Base-by-base conservation (phyloP, 2,797 vertebrate species). In the Neosalanx taihuensis region DNA sequence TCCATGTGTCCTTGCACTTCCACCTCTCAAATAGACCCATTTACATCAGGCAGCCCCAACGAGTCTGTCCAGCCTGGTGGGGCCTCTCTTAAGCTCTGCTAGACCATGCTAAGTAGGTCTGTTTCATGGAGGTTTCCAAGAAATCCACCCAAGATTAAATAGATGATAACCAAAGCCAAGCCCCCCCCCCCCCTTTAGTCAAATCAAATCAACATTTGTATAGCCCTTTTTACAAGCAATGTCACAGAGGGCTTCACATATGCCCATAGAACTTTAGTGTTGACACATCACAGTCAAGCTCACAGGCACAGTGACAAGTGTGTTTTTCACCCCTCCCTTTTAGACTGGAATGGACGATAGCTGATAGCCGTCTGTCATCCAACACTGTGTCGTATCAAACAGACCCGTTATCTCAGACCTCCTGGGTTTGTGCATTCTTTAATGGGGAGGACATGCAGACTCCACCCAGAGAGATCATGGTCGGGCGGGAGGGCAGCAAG, bases 41-140 rank as follows among this genome's bases (percentile, higher is more conserved):
- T 56, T 69, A 35, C 68, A 64, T 41, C 17, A 10, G 26, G 63
- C 6, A 17, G 64, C 65, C 51, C 69, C 71, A 64, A 65, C 67
- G 26, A 64, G n/a, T 65, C 30, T 20, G 7, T 29, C 64, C 70
- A 72, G 23, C 77, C 58, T 30, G 67, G 68, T 69, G 64, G 58
- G 66, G 67, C 49, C 66, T 79, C 56, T 35, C 58, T 74, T 72
- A 56, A 61, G 5, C 68, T 83, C 73, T 75, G 73, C 81, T 83
- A 72, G 83, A 74, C 72, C 67, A 33, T 69, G 72, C 76, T 84
- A 79, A 85, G 75, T 84, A 53, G 51, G 51, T 17, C 51, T 53
- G 84, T 86, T 89, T 88, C 46, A 67, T 85, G 72, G 62, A 69
- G 61, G 62, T 81, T 86, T 86, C 75, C 67, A 72, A 77, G 79